phyloP scores from a whole-genome alignment of 2,797 vertebrate species.

The Hapalemur alaotrensis region DNA sequence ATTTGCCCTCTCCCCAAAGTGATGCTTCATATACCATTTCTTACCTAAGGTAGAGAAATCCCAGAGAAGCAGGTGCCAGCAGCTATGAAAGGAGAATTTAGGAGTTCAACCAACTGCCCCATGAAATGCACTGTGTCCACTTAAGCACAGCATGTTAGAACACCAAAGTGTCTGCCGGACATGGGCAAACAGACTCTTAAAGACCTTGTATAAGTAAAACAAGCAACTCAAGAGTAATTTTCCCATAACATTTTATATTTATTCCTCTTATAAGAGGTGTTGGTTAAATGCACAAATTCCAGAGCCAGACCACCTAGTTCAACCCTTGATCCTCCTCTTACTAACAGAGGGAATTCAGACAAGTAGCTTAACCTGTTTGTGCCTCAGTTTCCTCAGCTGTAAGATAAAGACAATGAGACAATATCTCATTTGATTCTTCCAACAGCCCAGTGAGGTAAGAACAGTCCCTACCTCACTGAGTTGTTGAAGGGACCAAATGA shows the following conservation, averaged over 20 bases:
- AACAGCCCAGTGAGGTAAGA: not conserved
- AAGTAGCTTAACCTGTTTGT: not conserved
- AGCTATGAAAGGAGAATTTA: not conserved
- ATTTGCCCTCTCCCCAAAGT: not conserved
- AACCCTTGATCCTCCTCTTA: not conserved
- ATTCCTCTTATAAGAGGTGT: not conserved
- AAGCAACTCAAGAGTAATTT: not conserved
- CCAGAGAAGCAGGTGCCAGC: not conserved
- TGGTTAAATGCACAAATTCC: not conserved
- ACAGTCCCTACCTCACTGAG: not conserved
- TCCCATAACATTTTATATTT: not conserved
- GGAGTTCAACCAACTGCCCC: not conserved
- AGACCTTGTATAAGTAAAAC: not conserved
- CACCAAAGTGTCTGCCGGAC: not conserved
- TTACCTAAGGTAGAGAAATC: conserved; percentile 5
- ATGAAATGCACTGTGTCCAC: not conserved
- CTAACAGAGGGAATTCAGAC: not conserved
- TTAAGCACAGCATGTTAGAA: not conserved
- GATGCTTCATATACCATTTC: not conserved
- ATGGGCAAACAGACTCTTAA: not conserved
- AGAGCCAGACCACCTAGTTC: not conserved
- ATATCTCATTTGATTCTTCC: not conserved
- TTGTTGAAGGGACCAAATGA: not conserved
- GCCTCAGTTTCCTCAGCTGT: not conserved
- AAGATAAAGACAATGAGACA: not conserved